Evolutionary conservation across 2,113 vertebrate genomes (phyloP), one percentile per base, ranked within the genome.

Genomic region (Lepus europaeus): DNA sequence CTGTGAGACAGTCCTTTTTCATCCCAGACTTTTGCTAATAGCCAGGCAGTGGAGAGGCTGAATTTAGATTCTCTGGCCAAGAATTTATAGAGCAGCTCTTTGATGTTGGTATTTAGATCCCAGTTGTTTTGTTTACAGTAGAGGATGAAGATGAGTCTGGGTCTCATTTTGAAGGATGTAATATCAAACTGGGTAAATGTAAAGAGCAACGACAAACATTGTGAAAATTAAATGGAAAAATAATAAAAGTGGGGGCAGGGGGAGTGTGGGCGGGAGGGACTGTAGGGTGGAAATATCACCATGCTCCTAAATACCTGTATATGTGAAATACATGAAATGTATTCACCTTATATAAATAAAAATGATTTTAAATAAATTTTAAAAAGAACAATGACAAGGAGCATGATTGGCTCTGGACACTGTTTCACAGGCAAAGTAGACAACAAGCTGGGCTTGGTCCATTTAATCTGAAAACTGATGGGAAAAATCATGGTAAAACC

Each of bases 11-110:
- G 49, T 74, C 31, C 19, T 95, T 82, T 93, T 69, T 66, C 29
- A 94, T 95, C 92, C 25, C 39, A 86, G 33, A 90, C n/a, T 73
- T 94, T 90, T 91, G 22, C 33, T 23, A 76, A n/a, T 78, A 95
- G n/a, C 20, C 79, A 51, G 13, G 25, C n/a, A 59, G 8, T 66
- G n/a, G 51, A 82, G 86, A 66, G 1, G 85, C 51, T 89, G 20
- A 59, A 74, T n/a, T 39, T 76, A 45, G 72, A 78, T 89, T 94
- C 69, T 69, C 33, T 89, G 56, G 39, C 14, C 73, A 94, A 78
- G 64, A 89, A 73, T 14, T 0, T 2, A 79, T 20, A 85, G 66
- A 29, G 25, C 36, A 33, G 13, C 36, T 81, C 31, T 56, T 91
- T 92, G 27, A 39, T 51, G 20, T 39, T 74, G 31, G 9, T 36